phyloP scores from a whole-genome alignment of 2,888 invertebrate genomes.

The Amorpha juglandis region DNA sequence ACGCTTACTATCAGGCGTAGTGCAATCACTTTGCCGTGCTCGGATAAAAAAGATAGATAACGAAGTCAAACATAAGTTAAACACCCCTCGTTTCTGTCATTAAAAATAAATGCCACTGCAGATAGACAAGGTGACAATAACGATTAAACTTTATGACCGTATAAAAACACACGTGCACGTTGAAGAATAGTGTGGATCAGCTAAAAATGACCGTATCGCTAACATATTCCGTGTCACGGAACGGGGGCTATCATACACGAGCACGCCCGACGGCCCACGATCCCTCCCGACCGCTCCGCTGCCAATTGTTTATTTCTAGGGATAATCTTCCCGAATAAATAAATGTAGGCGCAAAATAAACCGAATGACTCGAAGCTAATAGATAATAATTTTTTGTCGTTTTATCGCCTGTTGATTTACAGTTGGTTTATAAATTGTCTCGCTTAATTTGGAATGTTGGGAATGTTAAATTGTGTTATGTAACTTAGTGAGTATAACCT shows the following conservation, averaged over 20 bases:
- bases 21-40: no score
- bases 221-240: slow-evolving; percentile 74
- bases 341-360: slow-evolving; percentile 33
- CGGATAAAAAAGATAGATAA: no score
- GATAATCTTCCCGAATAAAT: slow-evolving; percentile 57
- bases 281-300: slow-evolving; percentile 40
- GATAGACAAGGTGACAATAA: neutral
- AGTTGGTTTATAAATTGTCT: slow-evolving; percentile 13
- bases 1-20: no score
- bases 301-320: slow-evolving; percentile 68
- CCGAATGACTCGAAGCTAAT: slow-evolving; percentile 22
- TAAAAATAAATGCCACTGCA: no score
- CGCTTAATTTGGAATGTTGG: neutral
- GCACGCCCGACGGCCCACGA: slow-evolving; percentile 47
- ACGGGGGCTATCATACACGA: slow-evolving; percentile 57
- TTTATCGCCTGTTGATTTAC: slow-evolving; percentile 12
- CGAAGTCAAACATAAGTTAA: no score
- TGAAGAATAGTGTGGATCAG: slow-evolving; percentile 32
- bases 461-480: neutral
- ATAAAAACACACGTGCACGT: slow-evolving; percentile 3
- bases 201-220: slow-evolving; percentile 62
- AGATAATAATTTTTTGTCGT: slow-evolving; percentile 5
- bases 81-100: no score
- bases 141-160: neutral
- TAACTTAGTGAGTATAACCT: no score